Percentiles rank a stretch among this genome's conserved stretches.
phyloP scores from a whole-genome alignment of 2,888 invertebrate genomes.

The Alviniconcha strummeri region DNA sequence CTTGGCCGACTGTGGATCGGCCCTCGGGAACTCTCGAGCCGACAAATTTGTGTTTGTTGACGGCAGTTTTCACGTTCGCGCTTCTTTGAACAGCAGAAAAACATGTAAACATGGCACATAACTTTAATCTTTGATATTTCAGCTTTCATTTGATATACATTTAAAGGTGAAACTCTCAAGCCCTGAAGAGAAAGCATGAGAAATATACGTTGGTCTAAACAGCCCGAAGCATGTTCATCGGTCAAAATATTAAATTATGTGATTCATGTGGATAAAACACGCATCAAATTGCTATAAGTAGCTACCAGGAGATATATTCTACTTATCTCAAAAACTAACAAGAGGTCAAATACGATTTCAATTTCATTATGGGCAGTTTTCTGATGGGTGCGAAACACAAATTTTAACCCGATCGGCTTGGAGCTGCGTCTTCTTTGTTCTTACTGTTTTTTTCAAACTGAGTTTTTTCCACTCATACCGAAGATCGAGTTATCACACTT shows the following conservation, averaged over 20 bases:
- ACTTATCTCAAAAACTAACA: neutral
- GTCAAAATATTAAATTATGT: neutral
- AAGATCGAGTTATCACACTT: too few species aligned
- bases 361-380: neutral
- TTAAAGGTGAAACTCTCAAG: too few species aligned
- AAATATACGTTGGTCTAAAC: neutral
- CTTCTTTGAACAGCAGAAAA: neutral
- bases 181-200: neutral
- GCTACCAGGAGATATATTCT: neutral
- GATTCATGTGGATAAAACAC: too few species aligned
- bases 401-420: neutral
- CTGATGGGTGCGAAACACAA: neutral
- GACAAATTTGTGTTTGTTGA: constrained; percentile 15
- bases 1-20: neutral
- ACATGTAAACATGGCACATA: neutral
- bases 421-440: neutral
- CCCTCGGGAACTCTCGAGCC: neutral
- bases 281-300: neutral
- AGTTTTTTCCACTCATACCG: too few species aligned
- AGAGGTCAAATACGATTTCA: neutral
- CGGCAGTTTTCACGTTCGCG: neutral
- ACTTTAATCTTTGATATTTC: neutral
- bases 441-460: neutral
- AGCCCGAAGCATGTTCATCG: neutral
- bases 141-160: neutral